A percentile compares a stretch with the other conserved stretches of the same genome.
Conservation (phyloP, 1,140 invertebrate species). For the Drosophila subpulchrella region DNA sequence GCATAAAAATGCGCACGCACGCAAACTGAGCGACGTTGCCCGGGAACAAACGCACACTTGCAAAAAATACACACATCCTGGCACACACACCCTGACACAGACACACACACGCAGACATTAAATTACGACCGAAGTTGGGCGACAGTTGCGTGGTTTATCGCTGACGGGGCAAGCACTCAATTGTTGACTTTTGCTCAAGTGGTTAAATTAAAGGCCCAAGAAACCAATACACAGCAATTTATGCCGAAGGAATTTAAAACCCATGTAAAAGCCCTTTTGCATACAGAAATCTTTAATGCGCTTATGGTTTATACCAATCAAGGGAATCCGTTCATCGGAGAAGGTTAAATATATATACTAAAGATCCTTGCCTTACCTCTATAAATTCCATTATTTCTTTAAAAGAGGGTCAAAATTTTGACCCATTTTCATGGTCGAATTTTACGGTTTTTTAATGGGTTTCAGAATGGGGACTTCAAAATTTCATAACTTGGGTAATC, state of each 20-base stretch:
- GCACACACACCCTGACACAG: slow-evolving; percentile 13
- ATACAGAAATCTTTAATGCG: background rate
- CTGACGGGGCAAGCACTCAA: slow-evolving; percentile 69
- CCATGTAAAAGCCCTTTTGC: background rate
- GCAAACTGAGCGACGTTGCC: slow-evolving; percentile 68
- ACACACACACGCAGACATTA: slow-evolving; percentile 58
- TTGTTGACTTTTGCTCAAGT: slow-evolving; percentile 78
- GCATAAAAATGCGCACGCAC: slow-evolving; percentile 83
- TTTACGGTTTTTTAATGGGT: too few relatives aligned
- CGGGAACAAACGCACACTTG: slow-evolving; percentile 22
- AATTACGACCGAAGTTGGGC: slow-evolving; percentile 81
- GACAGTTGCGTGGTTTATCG: slow-evolving; percentile 82
- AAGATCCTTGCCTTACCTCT: too few relatives aligned
- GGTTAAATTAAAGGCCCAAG: slow-evolving; percentile 59
- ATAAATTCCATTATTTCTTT: too few relatives aligned
- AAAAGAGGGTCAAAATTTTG: too few relatives aligned
- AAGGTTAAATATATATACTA: too few relatives aligned
- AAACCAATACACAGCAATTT: slow-evolving; percentile 34
- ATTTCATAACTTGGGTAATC: too few relatives aligned
- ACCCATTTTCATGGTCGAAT: too few relatives aligned
- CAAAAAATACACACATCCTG: slow-evolving; percentile 25
- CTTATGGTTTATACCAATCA: background rate
- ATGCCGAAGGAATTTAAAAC: slow-evolving; percentile 11
- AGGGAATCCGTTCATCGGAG: too few relatives aligned
- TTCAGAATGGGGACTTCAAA: too few relatives aligned